Conservation (phyloP, 2,113 vertebrate genomes). For the Silurus glanis region DNA sequence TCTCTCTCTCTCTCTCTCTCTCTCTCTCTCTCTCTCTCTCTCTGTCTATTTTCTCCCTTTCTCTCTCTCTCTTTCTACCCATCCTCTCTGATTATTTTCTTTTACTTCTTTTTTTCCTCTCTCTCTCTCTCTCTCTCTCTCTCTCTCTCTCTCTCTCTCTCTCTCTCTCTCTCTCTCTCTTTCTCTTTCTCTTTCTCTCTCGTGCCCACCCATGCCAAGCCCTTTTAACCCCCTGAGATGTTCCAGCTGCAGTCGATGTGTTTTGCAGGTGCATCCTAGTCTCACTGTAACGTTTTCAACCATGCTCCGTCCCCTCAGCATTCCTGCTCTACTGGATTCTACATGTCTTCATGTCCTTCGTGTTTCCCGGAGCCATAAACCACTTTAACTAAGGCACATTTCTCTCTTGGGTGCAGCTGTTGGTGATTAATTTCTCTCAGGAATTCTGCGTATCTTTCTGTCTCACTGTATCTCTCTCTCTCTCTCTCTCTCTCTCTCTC, state of each 20-base stretch:
- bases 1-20: neutral
- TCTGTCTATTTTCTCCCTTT: neutral
- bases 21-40: neutral
- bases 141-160: too few relatives aligned
- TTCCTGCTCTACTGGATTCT: neutral
- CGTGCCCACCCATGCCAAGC: neutral
- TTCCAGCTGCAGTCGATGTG: conserved; percentile 5
- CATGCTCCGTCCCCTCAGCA: neutral
- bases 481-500: neutral
- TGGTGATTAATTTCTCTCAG: neutral
- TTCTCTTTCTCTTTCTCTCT: neutral
- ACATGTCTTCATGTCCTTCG: neutral
- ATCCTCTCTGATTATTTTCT: too few relatives aligned
- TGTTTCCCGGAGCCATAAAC: neutral
- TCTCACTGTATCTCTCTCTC: neutral
- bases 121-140: too few relatives aligned
- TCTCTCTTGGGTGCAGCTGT: neutral
- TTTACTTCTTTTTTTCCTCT: too few relatives aligned
- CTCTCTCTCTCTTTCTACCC: neutral
- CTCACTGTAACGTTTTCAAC: neutral
- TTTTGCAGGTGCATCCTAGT: conserved; percentile 1
- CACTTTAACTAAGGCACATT: neutral
- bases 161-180: neutral
- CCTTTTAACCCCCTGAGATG: neutral
- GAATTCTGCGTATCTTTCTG: neutral